Conservation (phyloP, 2,888 invertebrate species). For the Eilema caniola region DNA sequence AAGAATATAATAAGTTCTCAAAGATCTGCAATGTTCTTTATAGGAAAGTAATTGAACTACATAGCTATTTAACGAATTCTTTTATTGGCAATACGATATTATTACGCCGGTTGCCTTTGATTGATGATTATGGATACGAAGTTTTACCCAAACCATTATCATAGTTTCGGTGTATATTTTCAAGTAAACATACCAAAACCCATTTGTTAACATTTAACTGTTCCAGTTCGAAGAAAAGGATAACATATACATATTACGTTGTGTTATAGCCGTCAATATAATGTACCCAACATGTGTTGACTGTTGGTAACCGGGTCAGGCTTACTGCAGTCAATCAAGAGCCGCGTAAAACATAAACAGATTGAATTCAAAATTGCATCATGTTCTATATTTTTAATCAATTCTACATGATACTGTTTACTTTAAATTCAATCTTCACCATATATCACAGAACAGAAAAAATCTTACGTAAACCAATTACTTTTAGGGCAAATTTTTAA, state of each 20-base stretch:
- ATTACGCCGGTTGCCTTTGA: not conserved
- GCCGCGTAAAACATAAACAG: conserved; percentile 67
- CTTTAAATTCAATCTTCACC: not conserved
- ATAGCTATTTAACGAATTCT: not conserved
- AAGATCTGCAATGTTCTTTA: not conserved
- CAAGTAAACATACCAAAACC: conserved; percentile 21
- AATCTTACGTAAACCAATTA: not conserved
- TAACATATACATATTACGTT: conserved; percentile 38
- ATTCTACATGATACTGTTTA: not conserved
- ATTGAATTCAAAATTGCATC: conserved; percentile 48
- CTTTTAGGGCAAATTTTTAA: not conserved
- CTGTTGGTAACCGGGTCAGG: conserved; percentile 66
- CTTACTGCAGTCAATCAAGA: conserved; percentile 71
- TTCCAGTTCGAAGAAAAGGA: conserved; percentile 42
- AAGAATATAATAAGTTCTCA: no score
- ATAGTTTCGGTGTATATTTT: conserved; percentile 26
- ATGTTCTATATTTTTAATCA: conserved; percentile 19
- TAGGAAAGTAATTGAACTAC: no score
- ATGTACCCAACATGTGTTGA: conserved; percentile 69
- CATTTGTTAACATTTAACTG: conserved; percentile 34
- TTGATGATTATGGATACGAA: not conserved
- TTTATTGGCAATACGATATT: not conserved
- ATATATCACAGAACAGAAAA: not conserved
- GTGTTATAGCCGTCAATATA: conserved; percentile 51
- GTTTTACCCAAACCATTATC: not conserved